Evolutionary conservation across 1,140 invertebrate species (phyloP), one percentile per base, ranked within the genome.

Genomic region (Apis florea): DNA sequence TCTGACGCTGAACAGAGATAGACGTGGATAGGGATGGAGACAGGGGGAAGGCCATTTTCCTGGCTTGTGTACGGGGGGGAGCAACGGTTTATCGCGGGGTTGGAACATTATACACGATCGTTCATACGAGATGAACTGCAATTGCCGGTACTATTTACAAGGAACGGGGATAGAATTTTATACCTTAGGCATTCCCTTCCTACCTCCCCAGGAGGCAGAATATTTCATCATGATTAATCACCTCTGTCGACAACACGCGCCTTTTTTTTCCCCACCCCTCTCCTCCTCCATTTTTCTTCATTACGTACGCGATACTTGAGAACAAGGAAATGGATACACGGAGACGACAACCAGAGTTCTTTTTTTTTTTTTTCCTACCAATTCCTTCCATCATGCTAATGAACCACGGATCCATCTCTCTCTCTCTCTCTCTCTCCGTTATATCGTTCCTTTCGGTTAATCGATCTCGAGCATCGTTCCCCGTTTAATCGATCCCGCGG

Each of bases 141-240:
- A 79, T 83, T 66, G 53, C 64, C 67, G 78, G 13, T 74, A 67
- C 56, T 79, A 85, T 84, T 86, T 76, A 76, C 85, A 58, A 75
- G 31, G 12, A 58, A 75, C 71, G 76, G 72, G 72, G 59, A 59
- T 79, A 51, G 58, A 72, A 85, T 79, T 75, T 79, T 72, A 66
- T 40, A 26, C 49, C 49, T 21, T 49, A 51, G 63, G n/a, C 58
- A 49, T 31, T 3, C 31, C 31, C 31, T 40, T n/a, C n/a, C n/a
- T n/a, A n/a, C 3, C 9, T 2, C 53, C 15, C 8, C n/a, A n/a
- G 49, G 6, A 53, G 12, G 56, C 17, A 58, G 67, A 79, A 83
- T 83, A 85, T 75, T 79, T 86, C 74, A 86, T 24, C n/a, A 59
- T 86, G 79, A 86, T 86, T 86, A 85, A 86, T 75, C 69, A 64